Base-by-base conservation (phyloP, 2,113 vertebrate genomes). In the Eonycteris spelaea region DNA sequence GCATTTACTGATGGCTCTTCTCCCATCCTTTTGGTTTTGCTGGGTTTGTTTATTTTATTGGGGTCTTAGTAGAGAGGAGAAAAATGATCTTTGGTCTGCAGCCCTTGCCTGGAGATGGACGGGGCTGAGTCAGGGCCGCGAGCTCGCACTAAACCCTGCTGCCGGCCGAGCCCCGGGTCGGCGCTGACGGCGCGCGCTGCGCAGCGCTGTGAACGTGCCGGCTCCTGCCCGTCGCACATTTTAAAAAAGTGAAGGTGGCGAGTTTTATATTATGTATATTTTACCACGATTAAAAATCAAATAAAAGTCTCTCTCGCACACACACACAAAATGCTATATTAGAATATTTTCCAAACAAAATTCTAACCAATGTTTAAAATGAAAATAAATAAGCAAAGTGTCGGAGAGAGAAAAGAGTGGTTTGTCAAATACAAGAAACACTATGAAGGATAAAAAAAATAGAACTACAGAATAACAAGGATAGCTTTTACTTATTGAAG, bases 201-300 rank as follows among this genome's bases (percentile, higher is more conserved):
- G 11, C 38, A 45, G 22, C 22, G 30, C 1, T 7, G 19, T 11
- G 33, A 78, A 51, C 19, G 30, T 10, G 18, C 53, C 63, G 30
- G 35, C 18, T 2, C 45, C 24, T 1, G 5, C 53, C 16, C 21
- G 30, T 2, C 14, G 8, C 13, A 30, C 43, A 30, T 53, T 53
- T 55, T 35, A n/a, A 70, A 89, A 65, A 26, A 1, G 22, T 38
- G 55, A 77, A 55, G 18, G 63, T 28, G 51, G 22, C 2, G 22
- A 51, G 35, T n/a, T 51, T 75, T 70, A 48, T 51, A 55, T 19
- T 57, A 33, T 73, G 10, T 43, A 0, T 16, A 70, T 77, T 63
- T 91, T 57, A 63, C 18, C 21, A 88, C 33, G 40, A 30, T 71
- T 87, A 71, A 96, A 87, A 83, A 86, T 59, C 67, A 96, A 67